These are phyloP conservation scores for Agrypnus murinus DNA, from an alignment of 2,888 invertebrate genomes.

Conservation along the genomic window DNA sequence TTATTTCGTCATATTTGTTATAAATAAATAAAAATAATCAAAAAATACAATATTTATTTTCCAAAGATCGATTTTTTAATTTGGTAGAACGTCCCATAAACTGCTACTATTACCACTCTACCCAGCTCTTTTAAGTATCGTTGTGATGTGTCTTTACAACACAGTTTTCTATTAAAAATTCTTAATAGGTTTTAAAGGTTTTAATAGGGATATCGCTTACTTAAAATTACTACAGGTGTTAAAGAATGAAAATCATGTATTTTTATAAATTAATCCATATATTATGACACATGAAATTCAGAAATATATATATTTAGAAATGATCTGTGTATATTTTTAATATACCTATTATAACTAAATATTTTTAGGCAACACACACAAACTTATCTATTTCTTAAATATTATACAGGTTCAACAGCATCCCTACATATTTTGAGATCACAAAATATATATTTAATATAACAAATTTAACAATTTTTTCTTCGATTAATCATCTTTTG, in stretches of 20 bases:
- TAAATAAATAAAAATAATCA: too few relatives aligned
- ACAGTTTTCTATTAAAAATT: too few relatives aligned
- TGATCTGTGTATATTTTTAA: slow-evolving; percentile 69
- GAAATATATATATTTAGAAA: slow-evolving; percentile 71
- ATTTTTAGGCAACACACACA: slow-evolving; percentile 67
- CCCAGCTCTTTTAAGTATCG: too few relatives aligned
- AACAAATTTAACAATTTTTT: slow-evolving; percentile 70
- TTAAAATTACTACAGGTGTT: too few relatives aligned
- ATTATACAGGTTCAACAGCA: slow-evolving; percentile 66
- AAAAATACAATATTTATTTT: too few relatives aligned
- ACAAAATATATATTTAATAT: slow-evolving; percentile 71
- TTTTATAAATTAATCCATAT: slow-evolving; percentile 70
- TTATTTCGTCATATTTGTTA: too few relatives aligned
- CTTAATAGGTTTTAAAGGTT: too few relatives aligned
- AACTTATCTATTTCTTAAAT: slow-evolving; percentile 63
- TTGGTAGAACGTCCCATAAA: too few relatives aligned
- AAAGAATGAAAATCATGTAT: slow-evolving; percentile 6
- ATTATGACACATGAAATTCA: slow-evolving; percentile 72
- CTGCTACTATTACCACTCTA: too few relatives aligned
- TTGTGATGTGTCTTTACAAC: too few relatives aligned
- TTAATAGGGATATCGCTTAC: too few relatives aligned
- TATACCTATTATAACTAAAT: slow-evolving; percentile 66
- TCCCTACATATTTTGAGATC: slow-evolving; percentile 71
- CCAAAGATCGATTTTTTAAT: too few relatives aligned
- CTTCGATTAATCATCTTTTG: slow-evolving; percentile 47